Conservation (phyloP, 2,113 vertebrate genomes). For the Salvelinus fontinalis region DNA sequence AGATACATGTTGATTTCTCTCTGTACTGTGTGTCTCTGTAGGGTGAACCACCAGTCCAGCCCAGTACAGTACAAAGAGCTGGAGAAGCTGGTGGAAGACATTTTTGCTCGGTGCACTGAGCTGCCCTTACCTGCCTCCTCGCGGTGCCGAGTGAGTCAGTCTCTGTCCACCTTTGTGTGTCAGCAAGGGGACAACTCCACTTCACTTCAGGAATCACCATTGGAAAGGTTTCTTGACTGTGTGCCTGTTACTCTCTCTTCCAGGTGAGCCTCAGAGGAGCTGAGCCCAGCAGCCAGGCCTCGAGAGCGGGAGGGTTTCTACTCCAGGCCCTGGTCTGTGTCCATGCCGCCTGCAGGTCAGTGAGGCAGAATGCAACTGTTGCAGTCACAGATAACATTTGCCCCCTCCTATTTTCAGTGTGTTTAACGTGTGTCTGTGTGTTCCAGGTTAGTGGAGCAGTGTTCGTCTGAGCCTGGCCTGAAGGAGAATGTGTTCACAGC, state of each 20-base stretch:
- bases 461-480: conserved; percentile 78
- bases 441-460: conserved; percentile 83
- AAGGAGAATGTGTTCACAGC: conserved; percentile 88
- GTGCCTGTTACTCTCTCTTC: too few relatives aligned
- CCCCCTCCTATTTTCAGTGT: background rate
- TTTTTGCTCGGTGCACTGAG: conserved; percentile 78
- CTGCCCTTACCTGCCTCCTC: conserved; percentile 56
- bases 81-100: conserved; percentile 74
- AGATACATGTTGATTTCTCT: conserved; percentile 7
- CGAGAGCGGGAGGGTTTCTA: conserved; percentile 72
- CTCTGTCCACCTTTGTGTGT: conserved; percentile 41
- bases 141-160: conserved; percentile 48
- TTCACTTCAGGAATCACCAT: background rate
- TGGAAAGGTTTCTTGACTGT: background rate
- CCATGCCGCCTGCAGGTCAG: conserved; percentile 89
- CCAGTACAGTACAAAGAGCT: conserved; percentile 84
- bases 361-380: background rate
- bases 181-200: background rate
- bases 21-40: conserved; percentile 70
- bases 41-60: conserved; percentile 84
- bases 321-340: conserved; percentile 81
- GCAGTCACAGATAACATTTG: too few relatives aligned
- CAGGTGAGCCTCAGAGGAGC: conserved; percentile 45
- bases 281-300: conserved; percentile 38
- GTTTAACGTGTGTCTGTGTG: background rate